These are phyloP conservation scores for Muscicapa adusta DNA, from an alignment of 2,113 vertebrate species.

Conservation along the genomic window DNA sequence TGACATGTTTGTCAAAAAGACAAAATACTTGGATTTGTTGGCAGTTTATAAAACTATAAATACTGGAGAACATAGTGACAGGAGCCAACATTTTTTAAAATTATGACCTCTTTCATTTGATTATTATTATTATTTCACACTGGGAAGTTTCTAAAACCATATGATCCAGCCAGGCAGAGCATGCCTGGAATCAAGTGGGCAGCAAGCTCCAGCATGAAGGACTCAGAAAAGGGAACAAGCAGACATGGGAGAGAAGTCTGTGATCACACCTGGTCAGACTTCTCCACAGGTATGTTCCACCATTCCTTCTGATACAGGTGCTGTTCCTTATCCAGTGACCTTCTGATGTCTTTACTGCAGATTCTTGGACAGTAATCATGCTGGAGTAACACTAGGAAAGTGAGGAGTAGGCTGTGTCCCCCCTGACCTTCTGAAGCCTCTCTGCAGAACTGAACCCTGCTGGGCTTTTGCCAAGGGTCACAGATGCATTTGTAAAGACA, in stretches of 20 bases:
- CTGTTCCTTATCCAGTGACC: background rate
- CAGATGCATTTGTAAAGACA: fast-evolving
- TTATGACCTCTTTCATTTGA: slow-evolving; percentile 30
- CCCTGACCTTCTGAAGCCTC: background rate
- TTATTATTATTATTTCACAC: slow-evolving; percentile 23
- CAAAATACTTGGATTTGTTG: slow-evolving; percentile 47
- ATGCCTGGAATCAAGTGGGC: background rate
- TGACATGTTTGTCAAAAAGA: slow-evolving; percentile 63
- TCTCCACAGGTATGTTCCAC: background rate
- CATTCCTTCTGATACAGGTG: background rate
- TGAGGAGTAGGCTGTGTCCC: background rate
- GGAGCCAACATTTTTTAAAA: slow-evolving; percentile 58
- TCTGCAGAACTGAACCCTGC: background rate
- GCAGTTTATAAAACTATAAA: slow-evolving; percentile 61
- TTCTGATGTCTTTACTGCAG: background rate
- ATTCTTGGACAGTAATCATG: background rate
- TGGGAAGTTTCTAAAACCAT: background rate
- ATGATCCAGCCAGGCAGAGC: background rate
- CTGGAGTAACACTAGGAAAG: background rate
- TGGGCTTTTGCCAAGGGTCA: background rate
- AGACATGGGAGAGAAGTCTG: background rate
- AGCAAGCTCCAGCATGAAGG: background rate
- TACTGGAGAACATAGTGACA: slow-evolving; percentile 42
- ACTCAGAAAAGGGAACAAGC: background rate
- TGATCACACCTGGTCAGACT: background rate